Evolutionary conservation across 1,140 invertebrate species (phyloP).

Genomic region (Drosophila fuyamai): DNA sequence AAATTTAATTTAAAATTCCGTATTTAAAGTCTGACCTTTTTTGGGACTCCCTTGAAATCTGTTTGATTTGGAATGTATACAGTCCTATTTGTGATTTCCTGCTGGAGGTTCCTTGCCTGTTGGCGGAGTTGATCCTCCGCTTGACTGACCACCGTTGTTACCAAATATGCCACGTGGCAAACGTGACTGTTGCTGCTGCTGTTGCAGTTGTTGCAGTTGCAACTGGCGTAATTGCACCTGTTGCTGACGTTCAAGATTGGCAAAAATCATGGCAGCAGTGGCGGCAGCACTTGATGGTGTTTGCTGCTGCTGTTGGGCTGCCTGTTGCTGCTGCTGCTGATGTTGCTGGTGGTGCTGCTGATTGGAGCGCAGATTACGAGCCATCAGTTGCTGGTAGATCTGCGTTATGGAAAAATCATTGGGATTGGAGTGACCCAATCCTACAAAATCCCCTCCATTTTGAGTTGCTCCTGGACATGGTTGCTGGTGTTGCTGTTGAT

Average conservation of each 20-base stretch:
- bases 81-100: constrained; percentile 31
- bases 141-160: constrained; percentile 6
- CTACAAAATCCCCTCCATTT: background rate
- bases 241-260: constrained; percentile 46
- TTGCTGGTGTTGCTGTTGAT: constrained; percentile 17
- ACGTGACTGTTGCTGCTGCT: constrained; percentile 23
- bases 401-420: constrained; percentile 41
- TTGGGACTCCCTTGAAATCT: too few relatives aligned
- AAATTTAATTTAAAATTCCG: too few relatives aligned
- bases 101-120: constrained; percentile 24
- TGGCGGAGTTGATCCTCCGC: background rate
- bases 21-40: background rate
- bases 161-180: constrained; percentile 51
- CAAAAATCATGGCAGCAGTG: constrained; percentile 52
- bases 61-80: background rate
- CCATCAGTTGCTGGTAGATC: constrained; percentile 54
- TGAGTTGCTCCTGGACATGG: background rate
- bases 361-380: constrained; percentile 44
- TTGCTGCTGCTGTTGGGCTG: constrained; percentile 15
- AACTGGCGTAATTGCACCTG: constrained; percentile 44
- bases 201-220: constrained; percentile 28
- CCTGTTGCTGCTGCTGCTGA: constrained; percentile 7
- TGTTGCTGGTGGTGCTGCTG: constrained; percentile 27
- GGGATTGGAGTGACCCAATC: constrained; percentile 9
- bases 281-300: constrained; percentile 21